Evolutionary conservation across 2,113 vertebrate species (phyloP).

Genomic region (Tor tambroides): DNA sequence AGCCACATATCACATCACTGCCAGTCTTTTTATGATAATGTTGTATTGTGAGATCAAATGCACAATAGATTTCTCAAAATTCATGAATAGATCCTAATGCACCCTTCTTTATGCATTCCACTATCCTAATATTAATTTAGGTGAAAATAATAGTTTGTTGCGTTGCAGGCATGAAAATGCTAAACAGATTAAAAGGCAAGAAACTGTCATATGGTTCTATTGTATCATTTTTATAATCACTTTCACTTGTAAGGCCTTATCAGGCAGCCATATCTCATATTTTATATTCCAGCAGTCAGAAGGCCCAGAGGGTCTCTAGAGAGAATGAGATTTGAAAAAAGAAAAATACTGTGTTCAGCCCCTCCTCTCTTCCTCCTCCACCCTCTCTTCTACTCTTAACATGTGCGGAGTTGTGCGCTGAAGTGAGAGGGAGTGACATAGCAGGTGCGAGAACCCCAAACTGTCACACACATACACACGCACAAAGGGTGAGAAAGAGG

Average conservation of each 20-base stretch:
- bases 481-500: conserved; percentile 41
- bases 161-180: neutral
- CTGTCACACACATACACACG: conserved; percentile 43
- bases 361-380: conserved; percentile 43
- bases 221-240: neutral
- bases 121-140: neutral
- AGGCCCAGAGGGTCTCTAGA: conserved; percentile 29
- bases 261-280: conserved; percentile 5
- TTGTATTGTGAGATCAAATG: conserved; percentile 7
- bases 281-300: conserved; percentile 12
- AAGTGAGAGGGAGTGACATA: conserved; percentile 50
- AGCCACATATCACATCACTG: neutral
- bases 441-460: conserved; percentile 53
- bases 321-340: conserved; percentile 13
- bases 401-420: conserved; percentile 42
- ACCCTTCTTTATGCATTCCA: neutral
- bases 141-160: neutral
- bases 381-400: conserved; percentile 32
- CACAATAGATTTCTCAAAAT: neutral
- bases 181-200: neutral
- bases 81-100: neutral
- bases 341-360: conserved; percentile 34
- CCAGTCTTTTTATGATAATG: neutral
- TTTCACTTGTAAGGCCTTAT: neutral
- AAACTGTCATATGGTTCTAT: neutral